Conservation (phyloP, 2,113 vertebrate genomes). For the Callaeas wilsoni region DNA sequence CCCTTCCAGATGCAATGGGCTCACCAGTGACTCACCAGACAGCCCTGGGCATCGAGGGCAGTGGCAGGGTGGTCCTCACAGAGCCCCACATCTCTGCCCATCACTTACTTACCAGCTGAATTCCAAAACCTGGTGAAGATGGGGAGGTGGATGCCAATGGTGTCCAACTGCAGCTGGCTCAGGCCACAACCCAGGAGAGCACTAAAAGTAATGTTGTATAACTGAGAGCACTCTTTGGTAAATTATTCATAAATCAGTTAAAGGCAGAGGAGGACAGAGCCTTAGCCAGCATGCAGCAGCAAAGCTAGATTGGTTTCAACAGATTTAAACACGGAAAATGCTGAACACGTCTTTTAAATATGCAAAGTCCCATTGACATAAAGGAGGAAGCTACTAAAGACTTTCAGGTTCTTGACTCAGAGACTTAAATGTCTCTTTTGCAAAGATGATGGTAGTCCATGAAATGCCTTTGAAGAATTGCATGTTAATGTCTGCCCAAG, state of each 20-base stretch:
- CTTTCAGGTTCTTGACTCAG: background rate
- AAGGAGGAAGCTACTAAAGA: background rate
- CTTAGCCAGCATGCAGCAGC: background rate
- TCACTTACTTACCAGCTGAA: constrained; percentile 40
- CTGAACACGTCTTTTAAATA: background rate
- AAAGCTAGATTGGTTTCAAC: background rate
- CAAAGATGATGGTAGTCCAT: background rate
- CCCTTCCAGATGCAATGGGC: background rate
- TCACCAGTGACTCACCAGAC: rapidly evolving
- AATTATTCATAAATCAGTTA: constrained; percentile 11
- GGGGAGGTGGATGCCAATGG: background rate
- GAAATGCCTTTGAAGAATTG: background rate
- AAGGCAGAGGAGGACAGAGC: background rate
- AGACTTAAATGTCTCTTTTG: background rate
- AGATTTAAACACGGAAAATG: background rate
- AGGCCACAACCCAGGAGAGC: constrained; percentile 43
- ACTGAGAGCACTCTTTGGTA: background rate
- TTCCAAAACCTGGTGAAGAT: constrained; percentile 44
- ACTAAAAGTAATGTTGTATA: constrained; percentile 10
- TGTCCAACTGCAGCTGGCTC: constrained; percentile 48
- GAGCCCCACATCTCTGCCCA: background rate
- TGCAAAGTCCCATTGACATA: background rate
- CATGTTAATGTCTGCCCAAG: background rate
- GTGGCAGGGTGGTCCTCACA: rapidly evolving
- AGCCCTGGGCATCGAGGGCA: rapidly evolving